phyloP scores from a whole-genome alignment of 2,113 vertebrate species.

The Lota lota region DNA sequence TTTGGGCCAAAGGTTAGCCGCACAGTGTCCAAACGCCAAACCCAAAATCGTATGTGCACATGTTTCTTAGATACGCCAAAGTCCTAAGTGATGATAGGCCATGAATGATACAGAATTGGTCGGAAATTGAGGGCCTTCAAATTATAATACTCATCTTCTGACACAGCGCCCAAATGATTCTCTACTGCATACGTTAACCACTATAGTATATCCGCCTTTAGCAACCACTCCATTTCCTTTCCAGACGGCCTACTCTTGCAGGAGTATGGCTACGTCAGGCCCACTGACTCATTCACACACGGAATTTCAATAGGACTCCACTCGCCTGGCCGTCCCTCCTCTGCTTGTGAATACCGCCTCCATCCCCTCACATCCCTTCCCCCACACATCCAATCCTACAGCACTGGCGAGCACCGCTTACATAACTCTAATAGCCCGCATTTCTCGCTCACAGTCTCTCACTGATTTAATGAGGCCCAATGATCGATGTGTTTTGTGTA shows the following conservation, averaged over 20 bases:
- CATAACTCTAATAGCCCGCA: slow-evolving; percentile 69
- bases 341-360: not conserved
- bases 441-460: not conserved
- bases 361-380: slow-evolving; percentile 15
- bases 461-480: slow-evolving; percentile 53
- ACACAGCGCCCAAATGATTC: too few relatives aligned
- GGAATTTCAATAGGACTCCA: slow-evolving; percentile 9
- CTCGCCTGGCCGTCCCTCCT: slow-evolving; percentile 35
- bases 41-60: not conserved
- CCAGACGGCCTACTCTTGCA: not conserved
- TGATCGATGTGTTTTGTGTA: slow-evolving; percentile 57
- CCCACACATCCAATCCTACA: slow-evolving; percentile 32
- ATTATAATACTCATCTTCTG: too few relatives aligned
- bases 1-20: not conserved
- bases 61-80: not conserved
- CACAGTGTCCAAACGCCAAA: not conserved
- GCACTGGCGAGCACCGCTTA: slow-evolving; percentile 57
- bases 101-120: too few relatives aligned
- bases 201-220: not conserved
- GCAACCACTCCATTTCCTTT: not conserved
- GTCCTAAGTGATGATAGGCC: too few relatives aligned
- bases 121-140: too few relatives aligned
- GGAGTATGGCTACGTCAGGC: not conserved
- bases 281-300: not conserved
- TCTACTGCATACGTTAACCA: too few relatives aligned